A percentile compares a stretch with the other conserved stretches of the same genome.
phyloP scores from a whole-genome alignment of 2,113 vertebrate species.

The Gasterosteus nipponicus region DNA sequence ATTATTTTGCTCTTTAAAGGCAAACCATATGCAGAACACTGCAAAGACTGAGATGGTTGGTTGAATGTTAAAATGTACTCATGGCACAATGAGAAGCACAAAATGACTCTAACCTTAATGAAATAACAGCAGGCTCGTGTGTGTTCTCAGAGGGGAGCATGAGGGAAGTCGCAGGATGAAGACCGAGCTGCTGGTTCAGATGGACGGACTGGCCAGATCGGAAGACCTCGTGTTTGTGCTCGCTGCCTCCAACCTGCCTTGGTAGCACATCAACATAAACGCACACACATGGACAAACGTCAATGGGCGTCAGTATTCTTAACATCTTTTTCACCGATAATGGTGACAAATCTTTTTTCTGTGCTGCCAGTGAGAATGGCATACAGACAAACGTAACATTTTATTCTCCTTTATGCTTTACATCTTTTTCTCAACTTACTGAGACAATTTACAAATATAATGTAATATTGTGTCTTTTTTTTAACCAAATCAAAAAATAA shows the following conservation, averaged over 20 bases:
- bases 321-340: not conserved
- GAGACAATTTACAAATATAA: not conserved
- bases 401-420: not conserved
- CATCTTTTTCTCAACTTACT: not conserved
- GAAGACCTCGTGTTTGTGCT: constrained; percentile 97
- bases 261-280: constrained; percentile 80
- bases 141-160: constrained; percentile 87
- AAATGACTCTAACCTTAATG: not conserved
- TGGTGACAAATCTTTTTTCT: not conserved
- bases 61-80: not conserved
- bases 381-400: too few relatives aligned
- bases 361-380: not conserved
- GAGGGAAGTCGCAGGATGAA: constrained; percentile 97
- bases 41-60: not conserved
- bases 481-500: not conserved
- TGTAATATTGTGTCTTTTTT: not conserved
- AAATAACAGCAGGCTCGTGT: not conserved
- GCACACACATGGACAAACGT: not conserved
- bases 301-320: not conserved
- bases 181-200: constrained; percentile 96
- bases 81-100: not conserved
- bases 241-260: constrained; percentile 94
- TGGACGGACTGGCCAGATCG: constrained; percentile 94
- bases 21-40: not conserved
- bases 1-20: not conserved